phyloP scores from a whole-genome alignment of 2,888 invertebrate species.

The Drosophila melanosoma region DNA sequence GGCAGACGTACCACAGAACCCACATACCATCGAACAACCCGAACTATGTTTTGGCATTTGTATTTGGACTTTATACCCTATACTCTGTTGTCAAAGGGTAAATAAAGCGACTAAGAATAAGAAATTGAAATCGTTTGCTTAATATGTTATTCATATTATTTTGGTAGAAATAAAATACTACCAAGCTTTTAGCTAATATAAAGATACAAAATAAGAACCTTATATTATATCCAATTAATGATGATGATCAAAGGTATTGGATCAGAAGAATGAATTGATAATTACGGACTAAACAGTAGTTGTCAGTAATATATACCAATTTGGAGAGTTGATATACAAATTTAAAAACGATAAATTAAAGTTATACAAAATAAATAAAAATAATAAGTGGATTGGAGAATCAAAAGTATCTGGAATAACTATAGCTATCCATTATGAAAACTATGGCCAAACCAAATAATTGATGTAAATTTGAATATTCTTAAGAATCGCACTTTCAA shows the following conservation, averaged over 20 bases:
- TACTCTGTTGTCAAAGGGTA: not conserved
- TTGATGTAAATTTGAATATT: not conserved
- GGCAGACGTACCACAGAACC: slow-evolving; percentile 33
- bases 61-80: slow-evolving; percentile 62
- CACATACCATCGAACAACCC: slow-evolving; percentile 59
- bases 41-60: slow-evolving; percentile 79
- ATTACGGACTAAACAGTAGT: not conserved
- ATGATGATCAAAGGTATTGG: not conserved
- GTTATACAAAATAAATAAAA: not conserved
- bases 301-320: not conserved
- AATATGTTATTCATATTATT: not conserved
- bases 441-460: not conserved
- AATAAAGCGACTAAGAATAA: no score
- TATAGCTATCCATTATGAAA: not conserved
- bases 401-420: not conserved
- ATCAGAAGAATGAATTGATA: not conserved
- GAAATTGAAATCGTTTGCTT: not conserved
- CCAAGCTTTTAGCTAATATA: no score
- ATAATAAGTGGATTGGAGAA: not conserved
- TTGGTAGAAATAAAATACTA: not conserved
- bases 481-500: not conserved
- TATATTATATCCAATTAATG: not conserved
- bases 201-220: accelerated
- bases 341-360: not conserved
- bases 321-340: not conserved